Base-by-base conservation (phyloP, 2,888 invertebrate species). In the Tanypteryx hageni region DNA sequence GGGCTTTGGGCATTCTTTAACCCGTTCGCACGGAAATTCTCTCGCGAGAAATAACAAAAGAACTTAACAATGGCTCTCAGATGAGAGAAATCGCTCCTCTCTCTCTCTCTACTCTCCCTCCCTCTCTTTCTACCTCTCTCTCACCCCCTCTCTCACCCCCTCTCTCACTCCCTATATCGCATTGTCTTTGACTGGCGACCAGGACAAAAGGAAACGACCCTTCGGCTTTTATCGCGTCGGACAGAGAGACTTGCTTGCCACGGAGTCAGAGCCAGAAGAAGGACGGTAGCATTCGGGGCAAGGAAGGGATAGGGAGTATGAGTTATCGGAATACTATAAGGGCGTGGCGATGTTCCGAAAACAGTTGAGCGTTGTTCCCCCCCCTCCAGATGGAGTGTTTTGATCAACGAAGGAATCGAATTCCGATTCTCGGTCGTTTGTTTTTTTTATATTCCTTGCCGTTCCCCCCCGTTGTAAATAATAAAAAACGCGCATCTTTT, bases 1-100 rank as follows among this genome's bases (percentile, higher is more conserved):
- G 44, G 44, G 44, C 44, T 44, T 44, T 44, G 44, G 11, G 64
- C n/a, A 27, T 76, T 76, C 76, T 76, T 76, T 27, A 76, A 76
- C 27, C 22, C 76, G 76, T 76, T 76, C 76, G 76, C 27, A 76
- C 76, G 76, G 76, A 76, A 76, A 76, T 76, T 76, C 76, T 76
- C 76, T 68, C 68, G 68, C 68, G n/a, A 44, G 44, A 68, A 76
- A 76, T 76, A 27, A 76, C 76, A 76, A 76, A 76, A 27, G 76
- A 27, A 76, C 27, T 76, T 27, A 76, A 76, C 76, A 76, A 76
- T 76, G 76, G 76, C 27, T 14, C 27, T 27, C 76, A 76, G 76
- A 76, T n/a, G 76, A 76, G 64, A 68, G 68, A 22, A 68, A 68
- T 68, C 68, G 82, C 14, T 31, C n/a, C 10, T 11, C 61, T 59